phyloP scores from a whole-genome alignment of 2,888 invertebrate species.

The Protonemura montana region DNA sequence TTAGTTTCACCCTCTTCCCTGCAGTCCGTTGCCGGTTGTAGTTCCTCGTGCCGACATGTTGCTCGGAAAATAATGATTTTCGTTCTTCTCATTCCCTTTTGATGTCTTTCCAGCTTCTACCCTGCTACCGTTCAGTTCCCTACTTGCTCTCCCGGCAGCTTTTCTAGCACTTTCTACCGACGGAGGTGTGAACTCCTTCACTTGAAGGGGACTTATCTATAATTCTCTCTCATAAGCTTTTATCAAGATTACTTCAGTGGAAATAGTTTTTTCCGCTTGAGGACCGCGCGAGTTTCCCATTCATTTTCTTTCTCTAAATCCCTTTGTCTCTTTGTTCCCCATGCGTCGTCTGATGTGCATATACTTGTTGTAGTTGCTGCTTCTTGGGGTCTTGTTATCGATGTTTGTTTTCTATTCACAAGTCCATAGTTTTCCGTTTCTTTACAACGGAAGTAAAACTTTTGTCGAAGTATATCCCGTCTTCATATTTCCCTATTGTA shows the following conservation, averaged over 20 bases:
- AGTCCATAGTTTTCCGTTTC: background rate
- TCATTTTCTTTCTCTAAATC: constrained; percentile 7
- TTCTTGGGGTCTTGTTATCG: background rate
- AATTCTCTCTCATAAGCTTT: constrained; percentile 9
- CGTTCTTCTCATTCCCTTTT: background rate
- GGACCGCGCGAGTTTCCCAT: background rate
- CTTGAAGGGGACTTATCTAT: constrained; percentile 12
- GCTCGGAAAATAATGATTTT: background rate
- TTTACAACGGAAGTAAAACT: background rate
- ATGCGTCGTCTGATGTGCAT: background rate
- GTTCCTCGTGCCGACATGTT: background rate
- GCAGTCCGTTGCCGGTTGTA: background rate
- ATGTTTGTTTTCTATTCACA: constrained; percentile 7
- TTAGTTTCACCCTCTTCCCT: background rate
- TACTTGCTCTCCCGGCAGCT: background rate
- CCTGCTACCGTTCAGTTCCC: background rate
- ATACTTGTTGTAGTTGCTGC: background rate
- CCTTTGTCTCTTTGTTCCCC: background rate
- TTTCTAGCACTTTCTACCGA: too few relatives aligned
- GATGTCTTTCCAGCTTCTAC: background rate
- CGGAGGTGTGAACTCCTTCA: constrained; percentile 1
- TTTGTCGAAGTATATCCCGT: background rate
- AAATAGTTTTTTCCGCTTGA: constrained; percentile 5
- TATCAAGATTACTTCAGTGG: constrained; percentile 12
- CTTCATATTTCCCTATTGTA: background rate